Evolutionary conservation across 2,113 vertebrate species (phyloP).

Genomic region (Caranx melampygus): DNA sequence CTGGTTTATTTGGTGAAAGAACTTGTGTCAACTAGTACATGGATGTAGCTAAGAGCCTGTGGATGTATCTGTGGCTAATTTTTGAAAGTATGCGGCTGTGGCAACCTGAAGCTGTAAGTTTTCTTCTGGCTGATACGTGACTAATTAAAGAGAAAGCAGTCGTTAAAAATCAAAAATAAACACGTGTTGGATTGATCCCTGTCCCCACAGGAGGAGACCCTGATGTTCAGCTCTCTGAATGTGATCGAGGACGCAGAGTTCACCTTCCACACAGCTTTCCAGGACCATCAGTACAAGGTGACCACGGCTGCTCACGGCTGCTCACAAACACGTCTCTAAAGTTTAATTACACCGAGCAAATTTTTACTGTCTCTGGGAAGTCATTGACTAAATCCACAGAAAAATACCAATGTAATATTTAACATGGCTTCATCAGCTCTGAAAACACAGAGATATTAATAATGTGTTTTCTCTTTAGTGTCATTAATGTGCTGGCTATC

Average conservation of each 20-base stretch:
- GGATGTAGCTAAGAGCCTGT: too few relatives aligned
- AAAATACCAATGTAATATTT: too few relatives aligned
- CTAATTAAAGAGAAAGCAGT: neutral
- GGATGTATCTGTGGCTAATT: too few relatives aligned
- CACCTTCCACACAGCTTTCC: slow-evolving; percentile 77
- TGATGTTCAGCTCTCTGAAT: slow-evolving; percentile 86
- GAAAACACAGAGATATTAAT: too few relatives aligned
- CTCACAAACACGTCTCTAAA: neutral
- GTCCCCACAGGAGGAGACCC: slow-evolving; percentile 83
- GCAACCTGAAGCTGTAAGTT: neutral
- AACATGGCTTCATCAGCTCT: too few relatives aligned
- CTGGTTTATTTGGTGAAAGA: too few relatives aligned
- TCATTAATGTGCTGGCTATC: too few relatives aligned
- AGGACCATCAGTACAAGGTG: slow-evolving; percentile 85
- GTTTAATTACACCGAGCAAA: neutral
- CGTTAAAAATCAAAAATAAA: neutral
- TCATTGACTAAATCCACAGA: too few relatives aligned
- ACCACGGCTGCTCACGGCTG: neutral
- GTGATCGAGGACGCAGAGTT: slow-evolving; percentile 81
- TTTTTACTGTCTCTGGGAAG: neutral
- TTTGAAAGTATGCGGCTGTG: neutral
- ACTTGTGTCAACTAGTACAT: too few relatives aligned
- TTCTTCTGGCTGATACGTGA: neutral
- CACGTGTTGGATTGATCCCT: neutral
- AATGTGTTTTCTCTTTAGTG: too few relatives aligned